phyloP scores from a whole-genome alignment of 2,113 vertebrate genomes.

The Campylomormyrus numenius region DNA sequence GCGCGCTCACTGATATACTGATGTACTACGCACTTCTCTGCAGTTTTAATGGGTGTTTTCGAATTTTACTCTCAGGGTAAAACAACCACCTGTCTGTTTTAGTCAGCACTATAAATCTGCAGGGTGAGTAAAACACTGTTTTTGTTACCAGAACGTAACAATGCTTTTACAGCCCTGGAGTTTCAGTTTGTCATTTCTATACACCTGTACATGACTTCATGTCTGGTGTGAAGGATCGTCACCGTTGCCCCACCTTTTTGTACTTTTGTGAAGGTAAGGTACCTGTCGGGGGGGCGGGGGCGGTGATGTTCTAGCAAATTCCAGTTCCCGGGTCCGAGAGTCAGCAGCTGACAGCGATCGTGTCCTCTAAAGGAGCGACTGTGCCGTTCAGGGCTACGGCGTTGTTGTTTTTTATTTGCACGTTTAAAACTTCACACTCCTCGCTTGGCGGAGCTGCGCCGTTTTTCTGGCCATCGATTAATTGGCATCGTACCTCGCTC shows the following conservation, averaged over 20 bases:
- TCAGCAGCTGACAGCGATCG: background rate
- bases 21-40: background rate
- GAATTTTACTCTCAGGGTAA: background rate
- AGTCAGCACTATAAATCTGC: background rate
- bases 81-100: slow-evolving; percentile 1
- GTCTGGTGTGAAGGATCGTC: slow-evolving; percentile 43
- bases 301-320: slow-evolving; percentile 49
- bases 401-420: background rate
- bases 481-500: background rate
- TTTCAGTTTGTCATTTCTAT: slow-evolving; percentile 29
- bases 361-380: background rate
- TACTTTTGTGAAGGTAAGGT: slow-evolving; percentile 41
- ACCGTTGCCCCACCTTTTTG: slow-evolving; percentile 34
- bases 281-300: slow-evolving; percentile 50
- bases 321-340: slow-evolving; percentile 24
- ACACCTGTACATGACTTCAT: slow-evolving; percentile 52
- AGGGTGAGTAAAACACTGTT: background rate
- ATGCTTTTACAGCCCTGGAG: background rate
- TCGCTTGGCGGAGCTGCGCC: background rate
- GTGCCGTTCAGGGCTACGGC: background rate
- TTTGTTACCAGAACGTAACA: background rate
- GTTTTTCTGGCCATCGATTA: background rate
- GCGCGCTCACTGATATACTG: background rate
- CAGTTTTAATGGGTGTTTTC: background rate
- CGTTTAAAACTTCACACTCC: background rate